These are phyloP conservation scores for Agonopterix subpropinquella DNA, from an alignment of 2,888 invertebrate species.

Conservation along the genomic window DNA sequence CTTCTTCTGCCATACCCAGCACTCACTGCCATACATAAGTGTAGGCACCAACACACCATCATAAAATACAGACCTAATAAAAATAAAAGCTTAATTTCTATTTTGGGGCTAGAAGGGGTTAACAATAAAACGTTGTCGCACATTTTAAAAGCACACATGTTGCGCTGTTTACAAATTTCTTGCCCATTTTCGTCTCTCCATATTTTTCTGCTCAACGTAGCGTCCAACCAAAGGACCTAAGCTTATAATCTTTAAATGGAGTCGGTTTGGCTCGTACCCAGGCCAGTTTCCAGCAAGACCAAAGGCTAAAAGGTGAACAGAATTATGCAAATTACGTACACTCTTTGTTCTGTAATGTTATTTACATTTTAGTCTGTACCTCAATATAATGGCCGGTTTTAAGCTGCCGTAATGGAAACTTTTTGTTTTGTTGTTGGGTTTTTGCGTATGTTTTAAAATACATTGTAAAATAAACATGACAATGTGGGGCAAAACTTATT, in stretches of 20 bases:
- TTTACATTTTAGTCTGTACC: slow-evolving; percentile 55
- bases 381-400: background rate
- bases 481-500: slow-evolving; percentile 4
- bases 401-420: too few relatives aligned
- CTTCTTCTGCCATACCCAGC: too few relatives aligned
- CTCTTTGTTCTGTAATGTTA: slow-evolving; percentile 65
- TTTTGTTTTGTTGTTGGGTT: background rate
- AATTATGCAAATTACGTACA: slow-evolving; percentile 67
- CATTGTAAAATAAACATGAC: background rate
- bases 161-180: background rate
- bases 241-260: slow-evolving; percentile 66
- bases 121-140: too few relatives aligned
- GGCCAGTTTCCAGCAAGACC: slow-evolving; percentile 40
- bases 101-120: too few relatives aligned
- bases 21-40: too few relatives aligned
- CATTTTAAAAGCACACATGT: background rate
- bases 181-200: background rate
- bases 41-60: too few relatives aligned
- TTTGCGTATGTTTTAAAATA: slow-evolving; percentile 3
- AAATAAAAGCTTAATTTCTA: too few relatives aligned
- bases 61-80: too few relatives aligned
- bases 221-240: slow-evolving; percentile 34
- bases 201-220: background rate
- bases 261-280: slow-evolving; percentile 65
- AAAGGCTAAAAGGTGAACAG: slow-evolving; percentile 66